Evolutionary conservation across 2,797 vertebrate genomes (phyloP).

Genomic region (Schizopygopsis pylzovi): DNA sequence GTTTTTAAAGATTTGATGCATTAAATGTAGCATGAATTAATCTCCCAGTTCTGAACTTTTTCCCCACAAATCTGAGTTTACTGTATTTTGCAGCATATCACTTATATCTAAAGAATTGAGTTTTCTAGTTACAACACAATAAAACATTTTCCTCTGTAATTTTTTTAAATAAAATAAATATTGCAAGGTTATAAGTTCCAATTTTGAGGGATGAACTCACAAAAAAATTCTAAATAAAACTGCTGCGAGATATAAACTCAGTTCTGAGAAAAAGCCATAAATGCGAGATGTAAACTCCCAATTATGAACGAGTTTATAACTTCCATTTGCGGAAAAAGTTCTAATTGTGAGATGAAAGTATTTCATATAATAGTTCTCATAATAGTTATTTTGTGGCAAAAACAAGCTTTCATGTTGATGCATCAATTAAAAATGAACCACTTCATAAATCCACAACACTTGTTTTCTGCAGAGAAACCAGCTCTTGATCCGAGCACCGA

Average conservation of each 20-base stretch:
- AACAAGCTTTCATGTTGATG: neutral
- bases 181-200: neutral
- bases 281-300: neutral
- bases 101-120: no score
- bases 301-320: neutral
- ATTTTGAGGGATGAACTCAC: neutral
- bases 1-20: neutral
- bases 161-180: neutral
- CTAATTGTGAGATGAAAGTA: neutral
- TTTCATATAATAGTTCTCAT: no score
- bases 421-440: neutral
- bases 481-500: conserved; percentile 84
- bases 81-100: neutral
- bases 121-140: neutral
- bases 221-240: neutral
- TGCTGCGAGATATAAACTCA: neutral
- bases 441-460: neutral
- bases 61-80: neutral
- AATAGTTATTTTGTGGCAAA: neutral
- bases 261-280: neutral
- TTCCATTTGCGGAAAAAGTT: neutral
- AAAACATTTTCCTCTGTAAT: no score
- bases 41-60: neutral
- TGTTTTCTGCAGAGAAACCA: conserved; percentile 78
- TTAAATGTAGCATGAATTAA: neutral